Evolutionary conservation across 1,140 invertebrate species (phyloP).

Genomic region (Hetaerina americana): DNA sequence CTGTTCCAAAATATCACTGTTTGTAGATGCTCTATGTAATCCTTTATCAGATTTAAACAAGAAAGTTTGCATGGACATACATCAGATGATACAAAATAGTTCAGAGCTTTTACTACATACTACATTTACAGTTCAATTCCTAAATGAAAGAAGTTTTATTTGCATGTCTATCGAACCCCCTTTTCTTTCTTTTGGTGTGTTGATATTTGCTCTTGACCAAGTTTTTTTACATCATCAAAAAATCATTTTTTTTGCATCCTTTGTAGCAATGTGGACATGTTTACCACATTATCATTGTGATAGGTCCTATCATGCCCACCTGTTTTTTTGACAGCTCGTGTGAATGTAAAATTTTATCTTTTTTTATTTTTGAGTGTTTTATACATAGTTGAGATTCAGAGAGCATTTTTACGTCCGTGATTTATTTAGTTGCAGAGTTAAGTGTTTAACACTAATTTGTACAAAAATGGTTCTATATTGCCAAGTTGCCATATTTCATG

Average conservation of each 20-base stretch:
- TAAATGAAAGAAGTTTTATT: neutral
- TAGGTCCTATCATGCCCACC: neutral
- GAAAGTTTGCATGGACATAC: neutral
- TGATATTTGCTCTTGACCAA: neutral
- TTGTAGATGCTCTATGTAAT: neutral
- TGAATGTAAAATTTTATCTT: neutral
- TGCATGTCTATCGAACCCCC: neutral
- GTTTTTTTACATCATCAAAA: neutral
- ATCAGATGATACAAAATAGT: neutral
- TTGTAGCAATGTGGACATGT: neutral
- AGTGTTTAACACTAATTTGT: constrained; percentile 8
- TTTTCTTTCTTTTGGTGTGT: neutral
- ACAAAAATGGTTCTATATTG: constrained; percentile 2
- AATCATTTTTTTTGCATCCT: neutral
- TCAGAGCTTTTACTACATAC: neutral
- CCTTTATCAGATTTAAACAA: neutral
- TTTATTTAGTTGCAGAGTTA: constrained; percentile 2
- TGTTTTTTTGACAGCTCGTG: neutral
- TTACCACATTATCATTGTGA: neutral
- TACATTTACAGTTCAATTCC: neutral
- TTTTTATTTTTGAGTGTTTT: constrained; percentile 1
- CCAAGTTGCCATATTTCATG: neutral
- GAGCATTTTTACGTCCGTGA: constrained; percentile 6
- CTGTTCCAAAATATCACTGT: neutral
- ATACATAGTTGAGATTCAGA: constrained; percentile 2